phyloP scores from a whole-genome alignment of 2,797 vertebrate species.

The Rachycentron canadum region DNA sequence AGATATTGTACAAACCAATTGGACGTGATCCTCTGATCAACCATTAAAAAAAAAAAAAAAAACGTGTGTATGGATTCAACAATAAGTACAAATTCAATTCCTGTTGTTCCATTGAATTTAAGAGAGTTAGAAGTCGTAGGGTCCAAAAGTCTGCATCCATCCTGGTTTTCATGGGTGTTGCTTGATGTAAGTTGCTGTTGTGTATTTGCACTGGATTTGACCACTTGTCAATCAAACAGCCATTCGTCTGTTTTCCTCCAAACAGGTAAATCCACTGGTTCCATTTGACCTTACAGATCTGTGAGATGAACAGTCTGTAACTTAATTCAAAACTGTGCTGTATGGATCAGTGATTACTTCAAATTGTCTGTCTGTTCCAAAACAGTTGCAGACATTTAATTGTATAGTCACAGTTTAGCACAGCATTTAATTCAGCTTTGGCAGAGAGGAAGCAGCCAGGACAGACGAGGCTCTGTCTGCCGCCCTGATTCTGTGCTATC shows the following conservation, averaged over 20 bases:
- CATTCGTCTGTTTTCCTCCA: neutral
- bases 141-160: neutral
- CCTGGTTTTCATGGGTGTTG: too few relatives aligned
- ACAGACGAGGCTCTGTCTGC: slow-evolving; percentile 59
- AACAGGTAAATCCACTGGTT: neutral
- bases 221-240: slow-evolving; percentile 1
- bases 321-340: neutral
- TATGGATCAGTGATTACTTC: slow-evolving; percentile 14
- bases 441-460: slow-evolving; percentile 40
- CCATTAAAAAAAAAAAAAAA: too few relatives aligned
- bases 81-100: too few relatives aligned
- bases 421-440: slow-evolving; percentile 45
- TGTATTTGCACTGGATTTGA: neutral
- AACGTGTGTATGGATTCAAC: too few relatives aligned
- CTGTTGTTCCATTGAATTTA: too few relatives aligned
- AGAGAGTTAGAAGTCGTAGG: neutral
- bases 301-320: neutral
- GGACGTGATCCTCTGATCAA: too few relatives aligned
- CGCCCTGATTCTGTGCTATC: slow-evolving; percentile 59
- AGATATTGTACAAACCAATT: too few relatives aligned
- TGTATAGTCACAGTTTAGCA: slow-evolving; percentile 47
- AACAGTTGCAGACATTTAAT: slow-evolving; percentile 21
- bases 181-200: too few relatives aligned
- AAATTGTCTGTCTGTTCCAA: slow-evolving; percentile 29
- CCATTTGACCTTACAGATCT: neutral